Conservation (phyloP, 2,888 invertebrate species). For the Chirona hameri region DNA sequence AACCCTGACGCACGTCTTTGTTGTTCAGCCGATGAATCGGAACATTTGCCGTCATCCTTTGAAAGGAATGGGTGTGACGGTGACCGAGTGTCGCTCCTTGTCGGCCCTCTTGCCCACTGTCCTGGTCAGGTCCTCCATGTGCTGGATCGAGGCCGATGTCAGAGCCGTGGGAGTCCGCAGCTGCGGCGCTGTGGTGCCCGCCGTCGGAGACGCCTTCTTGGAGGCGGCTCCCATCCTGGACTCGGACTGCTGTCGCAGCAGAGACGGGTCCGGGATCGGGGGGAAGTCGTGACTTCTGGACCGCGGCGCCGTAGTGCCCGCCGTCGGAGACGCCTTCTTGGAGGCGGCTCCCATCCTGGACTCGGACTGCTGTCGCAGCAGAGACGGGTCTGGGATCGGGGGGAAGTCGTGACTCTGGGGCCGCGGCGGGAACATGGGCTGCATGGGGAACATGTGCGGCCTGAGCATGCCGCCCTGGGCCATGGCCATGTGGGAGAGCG, state of each 20-base stretch:
- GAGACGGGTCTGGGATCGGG: neutral
- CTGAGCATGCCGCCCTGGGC: constrained; percentile 1
- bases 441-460: neutral
- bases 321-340: constrained; percentile 8
- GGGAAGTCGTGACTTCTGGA: neutral
- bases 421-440: neutral
- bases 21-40: no score
- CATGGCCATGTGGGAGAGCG: constrained; percentile 6
- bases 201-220: no score
- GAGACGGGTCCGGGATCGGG: neutral
- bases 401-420: constrained; percentile 1
- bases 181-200: neutral
- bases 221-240: no score
- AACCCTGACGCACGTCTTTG: no score
- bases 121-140: constrained; percentile 8
- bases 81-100: constrained; percentile 10
- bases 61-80: neutral
- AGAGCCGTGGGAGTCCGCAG: neutral
- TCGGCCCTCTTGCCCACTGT: neutral
- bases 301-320: neutral
- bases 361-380: neutral
- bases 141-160: neutral
- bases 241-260: no score
- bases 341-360: constrained; percentile 6
- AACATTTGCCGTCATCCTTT: neutral